Evolutionary conservation across 1,140 invertebrate species (phyloP).

Genomic region (Cotesia glomerata): DNA sequence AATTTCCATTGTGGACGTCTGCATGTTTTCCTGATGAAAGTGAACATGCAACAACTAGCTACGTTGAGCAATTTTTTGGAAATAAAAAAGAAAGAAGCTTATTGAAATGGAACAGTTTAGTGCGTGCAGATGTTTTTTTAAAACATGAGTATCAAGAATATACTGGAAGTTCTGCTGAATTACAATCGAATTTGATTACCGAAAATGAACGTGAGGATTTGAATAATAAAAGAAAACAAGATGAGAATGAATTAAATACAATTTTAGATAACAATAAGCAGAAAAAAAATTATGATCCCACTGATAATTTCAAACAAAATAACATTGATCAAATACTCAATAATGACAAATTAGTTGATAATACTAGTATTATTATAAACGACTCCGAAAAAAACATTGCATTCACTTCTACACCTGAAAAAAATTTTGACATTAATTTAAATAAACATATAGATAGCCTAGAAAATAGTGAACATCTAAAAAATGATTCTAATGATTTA

Average conservation of each 20-base stretch:
- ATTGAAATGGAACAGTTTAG: not conserved
- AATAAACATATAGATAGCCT: too few species aligned
- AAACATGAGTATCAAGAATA: not conserved
- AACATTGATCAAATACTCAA: too few species aligned
- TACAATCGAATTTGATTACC: not conserved
- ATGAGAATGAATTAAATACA: not conserved
- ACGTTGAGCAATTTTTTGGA: conserved; percentile 21
- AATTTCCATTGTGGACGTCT: conserved; percentile 27
- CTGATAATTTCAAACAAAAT: not conserved
- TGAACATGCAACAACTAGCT: conserved; percentile 16
- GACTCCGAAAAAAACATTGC: too few species aligned
- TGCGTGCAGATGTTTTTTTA: not conserved
- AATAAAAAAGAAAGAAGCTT: not conserved
- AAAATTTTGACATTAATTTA: too few species aligned
- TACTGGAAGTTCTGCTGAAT: not conserved
- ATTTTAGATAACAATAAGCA: too few species aligned
- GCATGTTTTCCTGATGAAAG: not conserved
- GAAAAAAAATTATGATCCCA: not conserved
- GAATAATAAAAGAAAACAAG: not conserved
- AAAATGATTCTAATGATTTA: too few species aligned
- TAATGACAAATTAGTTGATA: too few species aligned
- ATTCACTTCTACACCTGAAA: too few species aligned
- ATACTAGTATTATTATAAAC: too few species aligned
- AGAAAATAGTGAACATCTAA: too few species aligned
- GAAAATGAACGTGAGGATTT: not conserved